These are phyloP conservation scores for Vespertilio murinus DNA, from an alignment of 2,797 vertebrate species.

Conservation along the genomic window DNA sequence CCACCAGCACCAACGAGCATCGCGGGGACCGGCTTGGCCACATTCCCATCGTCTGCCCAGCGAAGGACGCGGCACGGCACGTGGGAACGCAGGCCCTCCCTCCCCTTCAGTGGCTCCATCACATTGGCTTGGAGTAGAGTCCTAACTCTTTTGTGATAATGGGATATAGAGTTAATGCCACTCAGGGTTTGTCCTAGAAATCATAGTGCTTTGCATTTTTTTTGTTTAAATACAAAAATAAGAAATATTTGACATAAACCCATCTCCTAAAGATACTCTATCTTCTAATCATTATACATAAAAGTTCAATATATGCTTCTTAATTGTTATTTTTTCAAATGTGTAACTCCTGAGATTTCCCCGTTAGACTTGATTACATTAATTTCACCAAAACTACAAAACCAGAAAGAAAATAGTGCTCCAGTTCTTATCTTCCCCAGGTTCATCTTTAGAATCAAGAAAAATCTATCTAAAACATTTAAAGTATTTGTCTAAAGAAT, in stretches of 20 bases:
- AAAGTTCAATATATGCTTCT: conserved; percentile 17
- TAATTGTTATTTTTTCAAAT: conserved; percentile 52
- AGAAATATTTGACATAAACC: conserved; percentile 11
- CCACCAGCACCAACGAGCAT: conserved; percentile 30
- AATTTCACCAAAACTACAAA: conserved; percentile 21
- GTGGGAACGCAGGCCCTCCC: not conserved
- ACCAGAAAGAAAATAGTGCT: not conserved
- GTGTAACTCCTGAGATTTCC: not conserved
- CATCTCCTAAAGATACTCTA: not conserved
- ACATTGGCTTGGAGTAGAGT: conserved; percentile 43
- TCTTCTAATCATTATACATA: not conserved
- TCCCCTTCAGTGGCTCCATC: not conserved
- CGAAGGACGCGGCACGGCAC: not conserved
- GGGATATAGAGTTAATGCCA: conserved; percentile 41
- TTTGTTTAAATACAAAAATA: conserved; percentile 39
- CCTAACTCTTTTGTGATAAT: conserved; percentile 41
- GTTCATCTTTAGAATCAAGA: not conserved
- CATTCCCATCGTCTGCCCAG: conserved; percentile 2
- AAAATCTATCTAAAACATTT: not conserved
- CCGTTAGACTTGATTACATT: not conserved
- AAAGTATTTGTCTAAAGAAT: not conserved
- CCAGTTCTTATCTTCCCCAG: not conserved
- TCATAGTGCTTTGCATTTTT: not conserved
- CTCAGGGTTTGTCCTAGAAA: conserved; percentile 18
- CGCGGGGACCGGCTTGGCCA: conserved; percentile 38